phyloP scores from a whole-genome alignment of 2,113 vertebrate species.

The Caranx melampygus region DNA sequence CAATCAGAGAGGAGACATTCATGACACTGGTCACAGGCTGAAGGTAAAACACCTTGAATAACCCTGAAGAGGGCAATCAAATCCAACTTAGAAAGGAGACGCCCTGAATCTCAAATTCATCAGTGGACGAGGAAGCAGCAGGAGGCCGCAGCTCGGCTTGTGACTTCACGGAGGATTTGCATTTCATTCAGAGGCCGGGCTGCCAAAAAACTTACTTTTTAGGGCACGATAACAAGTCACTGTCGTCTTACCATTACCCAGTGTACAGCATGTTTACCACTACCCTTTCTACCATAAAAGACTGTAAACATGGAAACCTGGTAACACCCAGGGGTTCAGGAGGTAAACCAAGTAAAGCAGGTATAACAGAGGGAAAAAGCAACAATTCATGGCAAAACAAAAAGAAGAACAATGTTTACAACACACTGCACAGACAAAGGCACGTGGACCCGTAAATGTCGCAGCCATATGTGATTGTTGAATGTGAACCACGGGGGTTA shows the following conservation, averaged over 20 bases:
- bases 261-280: too few relatives aligned
- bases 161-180: slow-evolving; percentile 1
- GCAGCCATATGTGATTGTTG: neutral
- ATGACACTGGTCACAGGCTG: neutral
- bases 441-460: neutral
- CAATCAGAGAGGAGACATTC: slow-evolving; percentile 21
- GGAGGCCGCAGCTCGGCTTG: neutral
- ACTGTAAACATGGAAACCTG: too few relatives aligned
- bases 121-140: slow-evolving; percentile 24
- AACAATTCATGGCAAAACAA: neutral
- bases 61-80: slow-evolving; percentile 38
- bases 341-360: too few relatives aligned
- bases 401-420: neutral
- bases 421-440: neutral
- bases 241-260: neutral
- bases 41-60: slow-evolving; percentile 31
- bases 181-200: neutral
- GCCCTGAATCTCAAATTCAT: slow-evolving; percentile 38
- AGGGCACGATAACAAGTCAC: neutral
- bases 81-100: slow-evolving; percentile 21
- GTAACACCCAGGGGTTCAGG: too few relatives aligned
- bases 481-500: neutral
- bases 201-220: neutral
- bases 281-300: neutral
- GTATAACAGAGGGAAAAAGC: too few relatives aligned